Evolutionary conservation across 2,113 vertebrate genomes (phyloP).

Genomic region (Erpornis zantholeuca): DNA sequence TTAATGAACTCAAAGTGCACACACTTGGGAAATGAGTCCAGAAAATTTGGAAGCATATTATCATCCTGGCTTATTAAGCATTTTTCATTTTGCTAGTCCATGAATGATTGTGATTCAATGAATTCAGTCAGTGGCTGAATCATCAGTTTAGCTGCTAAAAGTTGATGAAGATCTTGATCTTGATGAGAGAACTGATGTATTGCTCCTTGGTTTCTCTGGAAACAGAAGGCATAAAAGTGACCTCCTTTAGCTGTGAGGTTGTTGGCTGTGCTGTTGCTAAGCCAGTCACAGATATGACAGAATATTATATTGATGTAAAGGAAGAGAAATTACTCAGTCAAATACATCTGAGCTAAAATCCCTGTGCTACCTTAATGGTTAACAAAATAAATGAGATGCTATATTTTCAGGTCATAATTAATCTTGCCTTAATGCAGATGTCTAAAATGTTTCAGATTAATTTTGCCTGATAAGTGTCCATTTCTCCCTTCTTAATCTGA

Average conservation of each 20-base stretch:
- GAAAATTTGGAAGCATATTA: background rate
- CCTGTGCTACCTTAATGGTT: background rate
- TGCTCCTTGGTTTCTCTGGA: background rate
- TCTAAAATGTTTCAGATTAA: background rate
- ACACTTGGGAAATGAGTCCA: background rate
- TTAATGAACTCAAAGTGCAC: background rate
- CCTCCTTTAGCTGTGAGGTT: background rate
- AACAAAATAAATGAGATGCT: background rate
- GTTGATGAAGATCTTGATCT: background rate
- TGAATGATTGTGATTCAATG: background rate
- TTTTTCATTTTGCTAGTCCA: background rate
- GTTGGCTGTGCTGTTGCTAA: background rate
- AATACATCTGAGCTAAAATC: background rate
- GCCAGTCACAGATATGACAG: background rate
- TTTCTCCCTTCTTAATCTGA: background rate
- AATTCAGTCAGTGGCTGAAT: slow-evolving; percentile 15
- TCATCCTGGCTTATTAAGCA: background rate
- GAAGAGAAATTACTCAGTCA: background rate
- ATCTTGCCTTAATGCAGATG: background rate
- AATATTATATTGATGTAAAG: background rate
- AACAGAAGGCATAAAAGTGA: background rate
- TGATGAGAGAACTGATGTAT: background rate
- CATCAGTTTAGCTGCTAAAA: background rate
- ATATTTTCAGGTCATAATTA: background rate
- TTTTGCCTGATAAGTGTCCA: background rate